These are phyloP conservation scores for Eublepharis macularius DNA, from an alignment of 2,113 vertebrate genomes.

Conservation along the genomic window DNA sequence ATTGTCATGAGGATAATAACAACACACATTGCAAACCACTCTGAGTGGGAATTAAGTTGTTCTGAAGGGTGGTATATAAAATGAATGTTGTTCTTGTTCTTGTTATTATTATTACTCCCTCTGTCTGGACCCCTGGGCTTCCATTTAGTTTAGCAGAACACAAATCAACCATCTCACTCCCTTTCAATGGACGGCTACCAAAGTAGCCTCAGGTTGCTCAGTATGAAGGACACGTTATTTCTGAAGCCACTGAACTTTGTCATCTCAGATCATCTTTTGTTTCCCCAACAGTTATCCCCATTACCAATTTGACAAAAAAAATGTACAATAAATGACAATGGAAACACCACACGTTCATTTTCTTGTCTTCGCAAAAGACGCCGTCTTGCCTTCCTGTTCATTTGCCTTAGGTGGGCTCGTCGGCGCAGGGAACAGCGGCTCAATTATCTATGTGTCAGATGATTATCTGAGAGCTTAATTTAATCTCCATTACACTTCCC, in stretches of 20 bases:
- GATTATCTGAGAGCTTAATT: constrained; percentile 92
- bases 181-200: too few relatives aligned
- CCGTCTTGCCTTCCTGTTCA: constrained; percentile 3
- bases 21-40: too few relatives aligned
- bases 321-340: constrained; percentile 52
- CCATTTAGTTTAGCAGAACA: not conserved
- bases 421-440: constrained; percentile 82
- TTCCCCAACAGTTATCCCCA: constrained; percentile 57
- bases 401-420: constrained; percentile 69
- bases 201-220: not conserved
- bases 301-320: constrained; percentile 56
- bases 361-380: constrained; percentile 50
- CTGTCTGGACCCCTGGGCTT: too few relatives aligned
- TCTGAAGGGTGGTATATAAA: too few relatives aligned
- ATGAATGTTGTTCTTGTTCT: too few relatives aligned
- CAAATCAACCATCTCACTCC: not conserved
- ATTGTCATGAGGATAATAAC: too few relatives aligned
- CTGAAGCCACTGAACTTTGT: constrained; percentile 20
- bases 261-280: constrained; percentile 70
- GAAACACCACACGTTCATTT: constrained; percentile 26
- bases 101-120: too few relatives aligned
- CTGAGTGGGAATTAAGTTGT: too few relatives aligned
- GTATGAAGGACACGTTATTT: not conserved
- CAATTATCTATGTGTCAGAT: constrained; percentile 92
- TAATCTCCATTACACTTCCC: constrained; percentile 87